These are phyloP conservation scores for Caenorhabditis plicata DNA, from an alignment of 2,888 invertebrate genomes.

Conservation along the genomic window DNA sequence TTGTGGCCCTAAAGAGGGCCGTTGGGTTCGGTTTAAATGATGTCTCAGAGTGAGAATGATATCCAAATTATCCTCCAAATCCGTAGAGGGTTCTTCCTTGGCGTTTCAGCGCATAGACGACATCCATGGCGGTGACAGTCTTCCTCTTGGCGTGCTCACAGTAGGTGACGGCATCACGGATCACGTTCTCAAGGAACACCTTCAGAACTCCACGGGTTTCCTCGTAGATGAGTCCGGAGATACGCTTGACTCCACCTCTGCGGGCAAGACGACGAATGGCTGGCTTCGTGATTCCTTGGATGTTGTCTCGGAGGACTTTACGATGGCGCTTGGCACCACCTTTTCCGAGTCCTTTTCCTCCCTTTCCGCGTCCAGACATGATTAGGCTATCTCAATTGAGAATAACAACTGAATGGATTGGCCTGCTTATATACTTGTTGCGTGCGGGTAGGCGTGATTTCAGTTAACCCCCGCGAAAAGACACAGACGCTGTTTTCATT, in stretches of 20 bases:
- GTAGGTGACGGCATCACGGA: conserved; percentile 82
- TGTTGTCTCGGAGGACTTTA: conserved; percentile 73
- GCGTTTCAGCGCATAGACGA: conserved; percentile 73
- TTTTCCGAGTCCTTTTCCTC: conserved; percentile 79
- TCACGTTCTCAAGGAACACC: conserved; percentile 81
- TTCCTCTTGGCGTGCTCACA: conserved; percentile 86
- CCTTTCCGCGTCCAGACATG: conserved; percentile 80
- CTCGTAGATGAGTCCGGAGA: conserved; percentile 63
- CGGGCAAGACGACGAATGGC: conserved; percentile 69
- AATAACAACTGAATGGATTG: background rate
- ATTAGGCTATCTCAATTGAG: background rate
- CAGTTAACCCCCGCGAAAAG: background rate
- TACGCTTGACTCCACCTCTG: conserved; percentile 67
- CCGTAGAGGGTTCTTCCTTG: conserved; percentile 62
- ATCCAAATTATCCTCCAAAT: conserved; percentile 50
- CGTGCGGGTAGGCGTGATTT: background rate
- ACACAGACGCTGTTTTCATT: background rate
- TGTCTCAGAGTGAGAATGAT: background rate
- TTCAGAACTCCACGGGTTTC: conserved; percentile 68
- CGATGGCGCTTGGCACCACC: conserved; percentile 82
- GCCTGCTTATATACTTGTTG: background rate
- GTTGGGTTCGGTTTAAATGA: too few relatives aligned
- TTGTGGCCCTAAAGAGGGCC: too few relatives aligned
- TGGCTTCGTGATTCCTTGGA: conserved; percentile 70
- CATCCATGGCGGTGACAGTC: conserved; percentile 85